Conservation (phyloP, 2,113 vertebrate genomes). For the Tenrec ecaudatus region DNA sequence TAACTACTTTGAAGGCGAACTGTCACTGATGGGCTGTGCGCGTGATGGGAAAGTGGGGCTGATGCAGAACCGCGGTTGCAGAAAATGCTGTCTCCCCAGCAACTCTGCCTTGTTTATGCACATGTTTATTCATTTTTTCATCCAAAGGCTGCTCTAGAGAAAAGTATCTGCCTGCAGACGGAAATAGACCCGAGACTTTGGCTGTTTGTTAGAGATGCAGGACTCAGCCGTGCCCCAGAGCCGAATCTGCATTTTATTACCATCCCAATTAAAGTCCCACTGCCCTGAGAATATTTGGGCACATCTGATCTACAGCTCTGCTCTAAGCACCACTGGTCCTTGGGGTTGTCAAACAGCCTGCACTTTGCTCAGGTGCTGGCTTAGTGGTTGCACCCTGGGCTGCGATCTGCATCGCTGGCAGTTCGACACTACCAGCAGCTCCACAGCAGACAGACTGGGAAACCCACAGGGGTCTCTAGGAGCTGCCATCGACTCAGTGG, state of each 20-base stretch:
- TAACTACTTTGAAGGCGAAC: background rate
- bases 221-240: background rate
- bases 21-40: background rate
- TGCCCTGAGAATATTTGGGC: background rate
- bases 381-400: too few species aligned
- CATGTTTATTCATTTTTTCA: background rate
- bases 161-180: background rate
- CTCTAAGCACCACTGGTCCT: background rate
- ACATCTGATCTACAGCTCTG: background rate
- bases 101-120: background rate
- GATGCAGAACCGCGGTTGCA: background rate
- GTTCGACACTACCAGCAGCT: too few species aligned
- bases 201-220: background rate
- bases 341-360: background rate
- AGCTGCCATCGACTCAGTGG: too few species aligned
- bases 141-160: constrained; percentile 9
- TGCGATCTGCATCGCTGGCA: too few species aligned
- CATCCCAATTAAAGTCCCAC: background rate
- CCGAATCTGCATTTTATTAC: background rate
- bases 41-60: background rate
- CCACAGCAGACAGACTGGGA: too few species aligned
- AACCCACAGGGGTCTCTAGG: too few species aligned
- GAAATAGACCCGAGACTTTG: background rate
- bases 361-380: background rate
- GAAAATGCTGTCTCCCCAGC: background rate